These are phyloP conservation scores for Mylabris sibirica DNA, from an alignment of 2,888 invertebrate genomes.

Conservation along the genomic window DNA sequence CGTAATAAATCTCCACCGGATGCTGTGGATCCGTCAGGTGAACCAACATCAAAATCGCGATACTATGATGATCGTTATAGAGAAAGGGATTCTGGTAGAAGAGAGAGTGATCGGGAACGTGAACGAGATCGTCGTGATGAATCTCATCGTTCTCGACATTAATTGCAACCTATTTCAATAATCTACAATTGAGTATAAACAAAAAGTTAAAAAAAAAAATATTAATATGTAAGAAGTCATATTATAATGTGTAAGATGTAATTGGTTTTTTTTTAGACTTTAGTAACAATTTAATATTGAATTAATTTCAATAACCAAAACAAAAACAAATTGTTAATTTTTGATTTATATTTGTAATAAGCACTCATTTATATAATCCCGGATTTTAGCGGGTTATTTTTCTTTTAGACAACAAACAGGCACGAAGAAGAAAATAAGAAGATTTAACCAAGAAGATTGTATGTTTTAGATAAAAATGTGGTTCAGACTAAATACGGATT, in stretches of 20 bases:
- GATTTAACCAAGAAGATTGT: constrained; percentile 52
- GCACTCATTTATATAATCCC: constrained; percentile 25
- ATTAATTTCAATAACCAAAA: constrained; percentile 9
- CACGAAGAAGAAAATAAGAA: constrained; percentile 40
- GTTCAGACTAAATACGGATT: constrained; percentile 46
- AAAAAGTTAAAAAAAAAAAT: constrained; percentile 21
- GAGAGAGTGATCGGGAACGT: constrained; percentile 72
- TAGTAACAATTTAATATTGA: constrained; percentile 9
- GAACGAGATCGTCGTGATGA: constrained; percentile 73
- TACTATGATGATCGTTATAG: constrained; percentile 90
- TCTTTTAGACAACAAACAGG: constrained; percentile 25
- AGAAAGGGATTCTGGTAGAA: constrained; percentile 64
- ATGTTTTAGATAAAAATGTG: constrained; percentile 50
- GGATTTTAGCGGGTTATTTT: constrained; percentile 15
- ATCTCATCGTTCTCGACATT: constrained; percentile 77
- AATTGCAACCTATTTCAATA: constrained; percentile 39
- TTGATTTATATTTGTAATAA: constrained; percentile 19
- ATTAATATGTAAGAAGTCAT: constrained; percentile 11
- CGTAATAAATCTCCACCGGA: constrained; percentile 71
- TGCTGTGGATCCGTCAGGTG: constrained; percentile 58
- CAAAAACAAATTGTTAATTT: constrained; percentile 5
- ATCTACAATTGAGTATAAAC: constrained; percentile 11
- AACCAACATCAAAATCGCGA: constrained; percentile 63
- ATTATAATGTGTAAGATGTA: constrained; percentile 11
- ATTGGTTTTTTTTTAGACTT: constrained; percentile 8